Evolutionary conservation across 2,888 invertebrate genomes (phyloP).

Genomic region (Morinoia aosen): DNA sequence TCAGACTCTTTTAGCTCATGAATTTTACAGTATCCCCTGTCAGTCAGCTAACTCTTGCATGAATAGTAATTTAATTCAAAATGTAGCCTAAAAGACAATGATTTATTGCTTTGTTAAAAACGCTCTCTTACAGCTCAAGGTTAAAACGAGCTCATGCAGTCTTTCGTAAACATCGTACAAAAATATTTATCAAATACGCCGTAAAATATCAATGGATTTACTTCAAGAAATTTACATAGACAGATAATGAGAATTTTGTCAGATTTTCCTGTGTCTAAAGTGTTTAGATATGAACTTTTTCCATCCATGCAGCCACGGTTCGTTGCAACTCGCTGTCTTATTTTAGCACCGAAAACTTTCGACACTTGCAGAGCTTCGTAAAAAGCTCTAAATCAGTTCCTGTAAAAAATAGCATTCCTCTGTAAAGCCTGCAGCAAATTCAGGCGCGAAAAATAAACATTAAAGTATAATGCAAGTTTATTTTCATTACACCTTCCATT

Average conservation of each 20-base stretch:
- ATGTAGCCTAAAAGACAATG: not conserved
- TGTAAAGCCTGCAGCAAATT: not conserved
- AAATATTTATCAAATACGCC: not conserved
- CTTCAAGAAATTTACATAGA: not conserved
- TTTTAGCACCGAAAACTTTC: not conserved
- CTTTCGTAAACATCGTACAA: not conserved
- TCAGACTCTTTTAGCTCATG: not conserved
- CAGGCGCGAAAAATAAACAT: not conserved
- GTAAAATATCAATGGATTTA: not conserved
- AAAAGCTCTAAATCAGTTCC: not conserved
- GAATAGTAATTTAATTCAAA: not conserved
- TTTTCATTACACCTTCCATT: conserved; percentile 4
- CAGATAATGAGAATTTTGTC: not conserved
- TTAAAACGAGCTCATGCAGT: not conserved
- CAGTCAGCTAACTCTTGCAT: not conserved
- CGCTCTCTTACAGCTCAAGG: not conserved
- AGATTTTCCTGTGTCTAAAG: not conserved
- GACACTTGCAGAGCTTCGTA: not conserved
- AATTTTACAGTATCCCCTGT: not conserved
- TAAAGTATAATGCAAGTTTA: not conserved
- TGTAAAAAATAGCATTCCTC: not conserved
- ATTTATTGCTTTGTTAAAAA: not conserved
- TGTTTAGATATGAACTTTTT: not conserved
- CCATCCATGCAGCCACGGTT: not conserved
- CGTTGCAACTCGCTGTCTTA: not conserved